A percentile compares a stretch with the other conserved stretches of the same genome.
phyloP scores from a whole-genome alignment of 2,797 vertebrate genomes.

The Lates japonicus region DNA sequence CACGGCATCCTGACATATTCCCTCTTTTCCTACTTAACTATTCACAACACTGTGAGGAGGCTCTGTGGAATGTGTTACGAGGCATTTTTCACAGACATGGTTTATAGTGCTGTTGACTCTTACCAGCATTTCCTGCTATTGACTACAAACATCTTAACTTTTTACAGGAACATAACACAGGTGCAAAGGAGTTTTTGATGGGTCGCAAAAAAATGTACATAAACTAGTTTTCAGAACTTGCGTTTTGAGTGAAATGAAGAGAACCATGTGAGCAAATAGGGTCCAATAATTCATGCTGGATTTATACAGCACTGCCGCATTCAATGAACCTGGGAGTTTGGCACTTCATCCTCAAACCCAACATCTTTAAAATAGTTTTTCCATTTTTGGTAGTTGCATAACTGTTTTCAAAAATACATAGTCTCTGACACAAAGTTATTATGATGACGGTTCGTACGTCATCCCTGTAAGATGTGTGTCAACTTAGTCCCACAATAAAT shows the following conservation, averaged over 20 bases:
- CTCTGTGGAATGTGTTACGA: slow-evolving; percentile 53
- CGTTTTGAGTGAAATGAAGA: neutral
- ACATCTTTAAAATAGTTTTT: slow-evolving; percentile 12
- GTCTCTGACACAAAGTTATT: neutral
- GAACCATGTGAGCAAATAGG: slow-evolving; percentile 1
- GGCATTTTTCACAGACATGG: slow-evolving; percentile 49
- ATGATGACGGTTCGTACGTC: neutral
- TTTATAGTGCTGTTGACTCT: slow-evolving; percentile 50
- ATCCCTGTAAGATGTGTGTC: neutral
- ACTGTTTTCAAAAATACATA: neutral
- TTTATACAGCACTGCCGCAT: slow-evolving; percentile 22
- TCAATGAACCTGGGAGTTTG: slow-evolving; percentile 5
- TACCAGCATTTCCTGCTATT: slow-evolving; percentile 33
- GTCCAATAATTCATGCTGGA: slow-evolving; percentile 17
- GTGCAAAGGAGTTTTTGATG: slow-evolving; percentile 17
- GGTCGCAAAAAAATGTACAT: neutral
- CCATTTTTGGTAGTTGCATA: slow-evolving; percentile 30
- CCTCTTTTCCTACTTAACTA: neutral
- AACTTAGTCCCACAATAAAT: slow-evolving; percentile 1
- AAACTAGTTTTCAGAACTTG: slow-evolving; percentile 11
- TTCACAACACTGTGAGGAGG: slow-evolving; percentile 25
- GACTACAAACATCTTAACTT: slow-evolving; percentile 42
- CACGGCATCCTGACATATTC: neutral
- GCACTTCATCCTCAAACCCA: neutral
- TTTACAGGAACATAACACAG: slow-evolving; percentile 23